phyloP scores from a whole-genome alignment of 2,888 invertebrate species.

The Ceratothoa steindachneri region DNA sequence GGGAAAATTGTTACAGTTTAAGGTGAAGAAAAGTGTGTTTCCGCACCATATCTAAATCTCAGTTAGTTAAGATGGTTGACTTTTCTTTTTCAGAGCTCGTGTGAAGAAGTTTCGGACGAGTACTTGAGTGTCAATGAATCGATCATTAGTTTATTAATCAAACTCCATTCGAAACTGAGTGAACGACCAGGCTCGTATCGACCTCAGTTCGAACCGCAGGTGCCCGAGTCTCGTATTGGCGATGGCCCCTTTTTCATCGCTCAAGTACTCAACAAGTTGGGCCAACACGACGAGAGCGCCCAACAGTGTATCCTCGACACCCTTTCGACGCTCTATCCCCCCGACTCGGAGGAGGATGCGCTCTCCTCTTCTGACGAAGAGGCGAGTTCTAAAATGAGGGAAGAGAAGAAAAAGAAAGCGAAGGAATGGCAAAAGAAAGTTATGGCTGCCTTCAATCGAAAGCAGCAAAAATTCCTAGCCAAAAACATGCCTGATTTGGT shows the following conservation, averaged over 20 bases:
- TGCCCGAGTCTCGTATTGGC: conserved; percentile 61
- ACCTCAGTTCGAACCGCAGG: conserved; percentile 49
- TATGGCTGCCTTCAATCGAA: conserved; percentile 87
- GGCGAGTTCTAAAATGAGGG: conserved; percentile 68
- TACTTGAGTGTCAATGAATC: conserved; percentile 62
- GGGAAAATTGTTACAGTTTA: too few relatives aligned
- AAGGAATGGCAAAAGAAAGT: conserved; percentile 85
- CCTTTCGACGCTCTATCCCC: conserved; percentile 24
- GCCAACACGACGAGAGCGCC: conserved; percentile 25
- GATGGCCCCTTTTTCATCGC: conserved; percentile 86
- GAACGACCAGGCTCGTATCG: conserved; percentile 73
- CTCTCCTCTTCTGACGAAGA: conserved; percentile 41
- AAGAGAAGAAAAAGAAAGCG: conserved; percentile 76
- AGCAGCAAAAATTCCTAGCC: conserved; percentile 87
- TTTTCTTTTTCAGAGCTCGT: too few relatives aligned
- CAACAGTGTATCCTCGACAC: conserved; percentile 29
- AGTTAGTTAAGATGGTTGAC: too few relatives aligned
- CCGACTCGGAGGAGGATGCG: conserved; percentile 28
- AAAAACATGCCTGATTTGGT: conserved; percentile 60
- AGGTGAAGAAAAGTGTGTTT: too few relatives aligned
- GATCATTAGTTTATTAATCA: conserved; percentile 80
- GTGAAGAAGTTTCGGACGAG: conserved; percentile 16
- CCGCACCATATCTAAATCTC: too few relatives aligned
- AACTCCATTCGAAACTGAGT: conserved; percentile 82
- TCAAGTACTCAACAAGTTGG: conserved; percentile 69